Evolutionary conservation across 2,113 vertebrate genomes (phyloP).

Genomic region (Entosphenus tridentatus): DNA sequence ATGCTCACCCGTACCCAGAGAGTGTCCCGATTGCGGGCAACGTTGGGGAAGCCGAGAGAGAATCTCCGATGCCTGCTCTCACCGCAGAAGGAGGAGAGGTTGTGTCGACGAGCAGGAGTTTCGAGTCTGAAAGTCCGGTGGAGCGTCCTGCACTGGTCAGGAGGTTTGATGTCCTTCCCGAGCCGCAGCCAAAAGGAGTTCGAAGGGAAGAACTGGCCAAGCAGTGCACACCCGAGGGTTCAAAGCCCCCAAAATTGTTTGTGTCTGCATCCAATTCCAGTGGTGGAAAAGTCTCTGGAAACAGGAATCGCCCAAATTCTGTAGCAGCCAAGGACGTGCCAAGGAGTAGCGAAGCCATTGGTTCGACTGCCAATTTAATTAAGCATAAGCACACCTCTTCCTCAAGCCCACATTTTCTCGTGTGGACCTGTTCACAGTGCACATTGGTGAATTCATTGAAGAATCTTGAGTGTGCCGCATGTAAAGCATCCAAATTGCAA

Average conservation of each 20-base stretch:
- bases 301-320: background rate
- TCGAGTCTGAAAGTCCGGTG: no score
- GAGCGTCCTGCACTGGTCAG: no score
- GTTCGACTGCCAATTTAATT: background rate
- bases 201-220: background rate
- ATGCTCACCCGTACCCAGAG: background rate
- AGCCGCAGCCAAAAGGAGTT: background rate
- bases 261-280: background rate
- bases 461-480: background rate
- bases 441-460: background rate
- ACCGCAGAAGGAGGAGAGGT: background rate
- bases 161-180: background rate
- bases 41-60: background rate
- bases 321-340: background rate
- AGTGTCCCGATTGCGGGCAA: background rate
- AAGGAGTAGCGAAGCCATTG: background rate
- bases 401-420: background rate
- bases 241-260: background rate
- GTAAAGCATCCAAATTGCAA: background rate
- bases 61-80: background rate
- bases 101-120: no score
- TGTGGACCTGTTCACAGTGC: background rate
- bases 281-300: background rate
- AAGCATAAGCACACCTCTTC: constrained; percentile 2
- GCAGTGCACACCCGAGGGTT: background rate